Evolutionary conservation across 2,888 invertebrate genomes (phyloP).

Genomic region (Arctia plantaginis): DNA sequence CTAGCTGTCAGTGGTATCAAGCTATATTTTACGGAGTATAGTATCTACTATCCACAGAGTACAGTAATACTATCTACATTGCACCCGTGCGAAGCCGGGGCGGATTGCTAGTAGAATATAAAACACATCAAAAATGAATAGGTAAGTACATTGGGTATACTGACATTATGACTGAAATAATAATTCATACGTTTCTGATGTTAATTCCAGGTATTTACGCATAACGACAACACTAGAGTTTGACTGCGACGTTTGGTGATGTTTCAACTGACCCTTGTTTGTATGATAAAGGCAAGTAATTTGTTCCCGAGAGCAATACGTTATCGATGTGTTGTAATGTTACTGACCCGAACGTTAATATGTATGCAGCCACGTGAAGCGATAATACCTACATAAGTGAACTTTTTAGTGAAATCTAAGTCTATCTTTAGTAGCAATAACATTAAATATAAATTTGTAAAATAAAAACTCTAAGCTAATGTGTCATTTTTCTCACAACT

Average conservation of each 20-base stretch:
- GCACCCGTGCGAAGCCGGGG: too few relatives aligned
- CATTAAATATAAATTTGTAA: not conserved
- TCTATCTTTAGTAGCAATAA: not conserved
- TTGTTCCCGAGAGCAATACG: conserved; percentile 17
- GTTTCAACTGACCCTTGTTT: conserved; percentile 46
- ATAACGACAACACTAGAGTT: conserved; percentile 5
- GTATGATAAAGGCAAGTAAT: conserved; percentile 38
- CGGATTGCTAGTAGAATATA: too few relatives aligned
- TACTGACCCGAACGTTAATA: not conserved
- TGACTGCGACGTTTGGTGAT: conserved; percentile 28
- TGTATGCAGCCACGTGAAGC: not conserved
- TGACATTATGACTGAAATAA: too few relatives aligned
- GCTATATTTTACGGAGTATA: too few relatives aligned
- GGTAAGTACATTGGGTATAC: too few relatives aligned
- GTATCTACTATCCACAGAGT: too few relatives aligned
- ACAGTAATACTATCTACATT: too few relatives aligned
- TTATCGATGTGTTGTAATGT: conserved; percentile 26
- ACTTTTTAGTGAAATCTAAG: not conserved
- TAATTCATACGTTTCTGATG: too few relatives aligned
- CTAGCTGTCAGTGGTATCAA: too few relatives aligned
- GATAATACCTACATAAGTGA: too few relatives aligned
- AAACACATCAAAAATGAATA: too few relatives aligned
- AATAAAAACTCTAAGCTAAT: not conserved
- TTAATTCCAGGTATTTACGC: not conserved
- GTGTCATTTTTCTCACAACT: not conserved